These are phyloP conservation scores for Rhineura floridana DNA, from an alignment of 2,113 vertebrate genomes.

Conservation along the genomic window DNA sequence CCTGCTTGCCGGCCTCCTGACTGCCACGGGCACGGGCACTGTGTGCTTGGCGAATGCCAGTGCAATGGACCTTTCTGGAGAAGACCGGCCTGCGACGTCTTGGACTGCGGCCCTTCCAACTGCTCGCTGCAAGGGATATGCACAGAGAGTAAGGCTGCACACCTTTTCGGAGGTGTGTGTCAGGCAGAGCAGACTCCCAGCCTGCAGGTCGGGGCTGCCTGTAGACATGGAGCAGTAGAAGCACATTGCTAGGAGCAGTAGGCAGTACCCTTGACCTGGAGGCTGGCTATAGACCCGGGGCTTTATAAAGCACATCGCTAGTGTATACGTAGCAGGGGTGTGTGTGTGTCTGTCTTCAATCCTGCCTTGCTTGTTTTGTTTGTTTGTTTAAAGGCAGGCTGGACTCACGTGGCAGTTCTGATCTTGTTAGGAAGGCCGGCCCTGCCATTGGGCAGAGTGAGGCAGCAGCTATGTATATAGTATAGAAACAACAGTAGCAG, in stretches of 20 bases:
- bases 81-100: slow-evolving; percentile 67
- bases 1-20: slow-evolving; percentile 77
- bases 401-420: too few species aligned
- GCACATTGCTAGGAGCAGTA: too few species aligned
- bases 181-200: background rate
- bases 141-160: slow-evolving; percentile 67
- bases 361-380: too few species aligned
- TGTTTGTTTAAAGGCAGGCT: too few species aligned
- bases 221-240: too few species aligned
- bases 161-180: background rate
- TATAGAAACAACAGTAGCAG: too few species aligned
- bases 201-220: too few species aligned
- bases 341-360: too few species aligned
- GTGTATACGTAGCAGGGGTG: too few species aligned
- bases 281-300: background rate
- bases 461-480: too few species aligned
- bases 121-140: slow-evolving; percentile 84
- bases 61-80: slow-evolving; percentile 80
- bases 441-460: too few species aligned
- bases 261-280: background rate
- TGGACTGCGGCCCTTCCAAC: slow-evolving; percentile 78
- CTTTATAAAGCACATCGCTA: background rate
- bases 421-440: too few species aligned
- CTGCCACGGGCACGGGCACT: slow-evolving; percentile 84
- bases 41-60: slow-evolving; percentile 78